Evolutionary conservation across 1,140 invertebrate species (phyloP).

Genomic region (Drosophila kohkoa): DNA sequence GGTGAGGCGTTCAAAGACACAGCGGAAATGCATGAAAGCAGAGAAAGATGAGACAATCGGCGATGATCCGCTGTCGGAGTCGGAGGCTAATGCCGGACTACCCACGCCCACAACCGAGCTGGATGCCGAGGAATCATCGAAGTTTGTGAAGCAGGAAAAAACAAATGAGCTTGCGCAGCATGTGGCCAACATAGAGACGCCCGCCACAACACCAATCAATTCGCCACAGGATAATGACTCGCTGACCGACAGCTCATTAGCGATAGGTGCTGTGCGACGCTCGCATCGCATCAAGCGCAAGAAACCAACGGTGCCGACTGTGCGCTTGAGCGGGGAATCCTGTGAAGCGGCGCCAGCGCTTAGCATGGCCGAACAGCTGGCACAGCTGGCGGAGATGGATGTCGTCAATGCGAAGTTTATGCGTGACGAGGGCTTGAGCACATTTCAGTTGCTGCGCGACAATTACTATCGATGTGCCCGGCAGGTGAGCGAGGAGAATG

Average conservation of each 20-base stretch:
- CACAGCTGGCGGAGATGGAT: slow-evolving; percentile 70
- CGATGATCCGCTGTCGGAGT: no score
- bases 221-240: slow-evolving; percentile 42
- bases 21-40: no score
- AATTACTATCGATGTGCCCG: slow-evolving; percentile 94
- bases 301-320: slow-evolving; percentile 42
- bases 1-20: no score
- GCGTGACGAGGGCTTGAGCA: slow-evolving; percentile 88
- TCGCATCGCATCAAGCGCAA: slow-evolving; percentile 77
- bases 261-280: slow-evolving; percentile 53
- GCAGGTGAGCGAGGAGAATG: slow-evolving; percentile 93
- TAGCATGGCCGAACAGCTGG: slow-evolving; percentile 68
- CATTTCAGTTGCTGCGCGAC: slow-evolving; percentile 92
- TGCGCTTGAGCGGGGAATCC: no score
- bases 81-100: background rate
- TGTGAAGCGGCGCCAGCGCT: slow-evolving; percentile 14
- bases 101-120: slow-evolving; percentile 35
- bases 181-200: slow-evolving; percentile 61
- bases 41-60: no score
- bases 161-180: slow-evolving; percentile 49
- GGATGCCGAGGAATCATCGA: slow-evolving; percentile 42
- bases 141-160: slow-evolving; percentile 41
- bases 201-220: slow-evolving; percentile 44
- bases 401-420: slow-evolving; percentile 74
- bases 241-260: background rate